Evolutionary conservation across 1,140 invertebrate genomes (phyloP).

Genomic region (Pachyrhynchus sulphureomaculatus): DNA sequence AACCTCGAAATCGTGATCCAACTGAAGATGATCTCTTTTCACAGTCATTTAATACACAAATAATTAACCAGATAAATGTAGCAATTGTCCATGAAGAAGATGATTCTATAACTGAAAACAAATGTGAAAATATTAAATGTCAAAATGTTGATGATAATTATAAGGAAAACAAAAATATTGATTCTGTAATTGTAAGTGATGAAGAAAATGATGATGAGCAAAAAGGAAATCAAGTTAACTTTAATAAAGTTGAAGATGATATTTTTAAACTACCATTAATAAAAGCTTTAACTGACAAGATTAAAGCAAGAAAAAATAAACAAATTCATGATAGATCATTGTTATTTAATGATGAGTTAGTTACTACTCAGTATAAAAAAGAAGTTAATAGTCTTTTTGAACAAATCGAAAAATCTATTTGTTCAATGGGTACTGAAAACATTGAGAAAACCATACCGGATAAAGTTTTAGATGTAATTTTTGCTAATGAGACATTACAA

Average conservation of each 20-base stretch:
- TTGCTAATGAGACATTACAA: conserved; percentile 17
- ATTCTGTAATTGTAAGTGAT: conserved; percentile 1
- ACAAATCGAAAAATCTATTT: conserved; percentile 45
- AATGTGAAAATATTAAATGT: background rate
- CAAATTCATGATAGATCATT: conserved; percentile 15
- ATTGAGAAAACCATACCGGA: conserved; percentile 22
- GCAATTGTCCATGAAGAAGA: background rate
- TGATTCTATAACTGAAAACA: background rate
- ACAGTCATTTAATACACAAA: conserved; percentile 21
- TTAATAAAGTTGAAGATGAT: background rate
- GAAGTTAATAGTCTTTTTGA: conserved; percentile 44
- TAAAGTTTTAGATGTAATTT: conserved; percentile 37
- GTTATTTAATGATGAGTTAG: conserved; percentile 28
- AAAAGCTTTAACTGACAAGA: background rate
- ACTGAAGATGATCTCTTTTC: conserved; percentile 5
- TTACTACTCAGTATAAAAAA: conserved; percentile 32
- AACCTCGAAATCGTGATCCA: background rate
- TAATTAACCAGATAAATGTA: conserved; percentile 16
- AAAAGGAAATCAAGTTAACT: background rate
- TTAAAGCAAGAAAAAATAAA: background rate
- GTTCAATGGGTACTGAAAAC: conserved; percentile 34
- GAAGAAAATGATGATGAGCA: background rate
- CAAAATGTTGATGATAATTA: background rate
- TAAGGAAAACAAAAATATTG: too few relatives aligned
- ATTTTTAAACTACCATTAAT: background rate